Conservation (phyloP, 2,797 vertebrate genomes). For the Hafferia zeledoni region DNA sequence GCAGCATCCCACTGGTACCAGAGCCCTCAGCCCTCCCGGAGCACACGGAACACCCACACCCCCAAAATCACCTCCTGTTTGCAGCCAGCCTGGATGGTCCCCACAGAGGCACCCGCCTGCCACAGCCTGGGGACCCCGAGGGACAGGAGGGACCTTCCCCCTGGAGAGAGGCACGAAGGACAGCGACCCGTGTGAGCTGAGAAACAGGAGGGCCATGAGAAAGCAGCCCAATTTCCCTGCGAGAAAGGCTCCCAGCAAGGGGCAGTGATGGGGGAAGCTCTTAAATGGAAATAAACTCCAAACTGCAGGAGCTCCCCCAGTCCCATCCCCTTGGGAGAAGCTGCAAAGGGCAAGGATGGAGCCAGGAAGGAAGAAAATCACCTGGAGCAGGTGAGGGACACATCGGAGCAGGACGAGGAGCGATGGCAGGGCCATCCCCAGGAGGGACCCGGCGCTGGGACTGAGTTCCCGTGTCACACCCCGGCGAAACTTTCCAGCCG, state of each 20-base stretch:
- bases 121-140: not conserved
- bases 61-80: not conserved
- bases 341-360: not conserved
- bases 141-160: not conserved
- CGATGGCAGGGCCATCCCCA: fast-evolving
- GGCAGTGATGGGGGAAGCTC: not conserved
- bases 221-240: fast-evolving
- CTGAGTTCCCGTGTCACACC: fast-evolving
- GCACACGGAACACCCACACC: fast-evolving
- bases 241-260: not conserved
- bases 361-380: not conserved
- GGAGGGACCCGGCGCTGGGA: fast-evolving
- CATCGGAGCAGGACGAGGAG: not conserved
- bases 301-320: fast-evolving
- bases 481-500: fast-evolving
- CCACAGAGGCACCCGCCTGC: fast-evolving
- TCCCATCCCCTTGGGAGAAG: not conserved
- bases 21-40: not conserved
- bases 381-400: not conserved
- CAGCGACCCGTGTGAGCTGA: fast-evolving
- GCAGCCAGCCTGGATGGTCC: fast-evolving
- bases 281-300: not conserved
- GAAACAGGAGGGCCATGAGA: not conserved
- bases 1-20: not conserved
- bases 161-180: fast-evolving